A percentile compares a stretch with the other conserved stretches of the same genome.
These are phyloP conservation scores for Yponomeuta malinellus DNA, from an alignment of 2,888 invertebrate genomes.

Conservation along the genomic window DNA sequence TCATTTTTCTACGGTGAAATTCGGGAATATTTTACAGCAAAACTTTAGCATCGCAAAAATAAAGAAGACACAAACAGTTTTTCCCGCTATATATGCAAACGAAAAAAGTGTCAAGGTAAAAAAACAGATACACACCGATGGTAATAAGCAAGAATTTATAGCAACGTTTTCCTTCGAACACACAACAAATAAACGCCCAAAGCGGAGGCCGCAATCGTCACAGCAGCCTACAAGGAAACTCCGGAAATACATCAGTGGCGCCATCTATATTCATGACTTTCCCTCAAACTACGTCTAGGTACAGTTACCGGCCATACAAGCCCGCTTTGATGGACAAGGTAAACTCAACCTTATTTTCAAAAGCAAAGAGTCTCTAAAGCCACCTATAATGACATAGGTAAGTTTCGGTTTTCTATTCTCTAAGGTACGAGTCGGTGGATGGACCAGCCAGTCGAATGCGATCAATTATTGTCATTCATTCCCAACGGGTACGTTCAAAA, in stretches of 20 bases:
- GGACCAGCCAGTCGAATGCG: slow-evolving; percentile 1
- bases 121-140: not conserved
- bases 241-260: slow-evolving; percentile 7
- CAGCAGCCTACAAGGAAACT: not conserved
- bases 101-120: not conserved
- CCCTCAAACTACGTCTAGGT: not conserved
- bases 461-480: slow-evolving; percentile 5
- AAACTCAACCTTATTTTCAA: not conserved
- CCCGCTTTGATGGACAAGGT: not conserved
- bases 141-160: not conserved
- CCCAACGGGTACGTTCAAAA: not conserved
- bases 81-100: not conserved
- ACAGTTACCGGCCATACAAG: not conserved
- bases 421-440: not conserved
- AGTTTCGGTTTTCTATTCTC: slow-evolving; percentile 1
- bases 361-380: not conserved
- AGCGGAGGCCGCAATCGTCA: not conserved
- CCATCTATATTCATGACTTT: slow-evolving; percentile 7
- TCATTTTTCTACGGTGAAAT: no score
- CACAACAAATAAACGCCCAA: not conserved
- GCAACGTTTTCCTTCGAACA: not conserved
- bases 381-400: not conserved
- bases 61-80: no score
- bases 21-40: no score
- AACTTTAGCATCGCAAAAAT: no score